phyloP scores from a whole-genome alignment of 2,888 invertebrate genomes.

The Auanema sp. region DNA sequence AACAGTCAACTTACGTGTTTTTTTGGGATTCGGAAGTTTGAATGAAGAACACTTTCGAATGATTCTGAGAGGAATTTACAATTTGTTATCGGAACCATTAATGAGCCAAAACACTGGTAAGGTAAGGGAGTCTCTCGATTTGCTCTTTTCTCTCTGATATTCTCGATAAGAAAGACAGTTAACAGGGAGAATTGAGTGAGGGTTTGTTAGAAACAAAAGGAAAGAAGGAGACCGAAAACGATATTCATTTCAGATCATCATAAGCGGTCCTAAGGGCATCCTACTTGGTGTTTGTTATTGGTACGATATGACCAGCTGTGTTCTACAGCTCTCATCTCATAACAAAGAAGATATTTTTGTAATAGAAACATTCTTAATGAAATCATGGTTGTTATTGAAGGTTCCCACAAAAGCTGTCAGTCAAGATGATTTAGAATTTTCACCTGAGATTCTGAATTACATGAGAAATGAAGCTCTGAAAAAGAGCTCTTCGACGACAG shows the following conservation, averaged over 20 bases:
- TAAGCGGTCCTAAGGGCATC: no score
- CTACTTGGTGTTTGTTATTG: no score
- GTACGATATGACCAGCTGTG: no score
- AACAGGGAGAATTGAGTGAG: no score
- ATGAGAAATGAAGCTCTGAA: slow-evolving; percentile 13
- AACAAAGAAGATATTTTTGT: no score
- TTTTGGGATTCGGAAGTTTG: slow-evolving; percentile 1
- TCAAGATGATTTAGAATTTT: slow-evolving; percentile 10
- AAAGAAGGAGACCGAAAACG: background rate
- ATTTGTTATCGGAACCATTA: background rate
- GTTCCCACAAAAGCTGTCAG: slow-evolving; percentile 12
- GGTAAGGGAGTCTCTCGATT: background rate
- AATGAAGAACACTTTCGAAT: background rate
- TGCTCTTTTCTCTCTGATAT: background rate
- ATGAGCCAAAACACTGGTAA: background rate
- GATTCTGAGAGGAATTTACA: background rate
- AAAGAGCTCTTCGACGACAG: background rate
- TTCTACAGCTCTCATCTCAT: no score
- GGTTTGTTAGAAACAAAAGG: background rate
- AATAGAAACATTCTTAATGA: no score
- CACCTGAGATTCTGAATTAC: slow-evolving; percentile 16
- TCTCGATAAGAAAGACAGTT: background rate
- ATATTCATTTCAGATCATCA: background rate
- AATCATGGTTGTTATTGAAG: no score
- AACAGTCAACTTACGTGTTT: background rate